Conservation (phyloP, 2,113 vertebrate species). For the Pygoscelis adeliae region DNA sequence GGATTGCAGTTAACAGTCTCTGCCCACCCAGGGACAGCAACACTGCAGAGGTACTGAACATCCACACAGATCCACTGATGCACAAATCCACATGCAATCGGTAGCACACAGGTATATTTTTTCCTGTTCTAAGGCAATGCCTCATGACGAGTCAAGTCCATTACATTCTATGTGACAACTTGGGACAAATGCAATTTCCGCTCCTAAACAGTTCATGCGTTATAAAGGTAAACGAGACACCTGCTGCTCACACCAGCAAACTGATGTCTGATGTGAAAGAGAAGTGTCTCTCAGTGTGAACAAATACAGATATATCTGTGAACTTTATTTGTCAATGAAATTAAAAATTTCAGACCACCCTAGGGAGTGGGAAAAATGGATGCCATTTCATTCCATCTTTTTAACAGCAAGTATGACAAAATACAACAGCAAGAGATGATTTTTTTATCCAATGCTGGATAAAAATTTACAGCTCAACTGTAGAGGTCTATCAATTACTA, state of each 20-base stretch:
- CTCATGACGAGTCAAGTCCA: neutral
- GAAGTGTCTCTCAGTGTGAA: neutral
- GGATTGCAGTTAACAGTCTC: neutral
- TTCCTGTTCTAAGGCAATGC: neutral
- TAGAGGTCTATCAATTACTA: neutral
- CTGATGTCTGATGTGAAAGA: neutral
- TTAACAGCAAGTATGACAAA: neutral
- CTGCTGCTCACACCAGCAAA: neutral
- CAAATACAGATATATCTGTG: neutral
- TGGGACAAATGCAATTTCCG: neutral
- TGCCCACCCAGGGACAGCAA: neutral
- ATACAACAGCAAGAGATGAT: neutral
- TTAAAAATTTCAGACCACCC: neutral
- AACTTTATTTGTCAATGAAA: neutral
- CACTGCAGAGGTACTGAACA: neutral
- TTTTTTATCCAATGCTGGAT: neutral
- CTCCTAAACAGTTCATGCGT: neutral
- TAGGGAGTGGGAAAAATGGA: neutral
- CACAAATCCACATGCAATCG: neutral
- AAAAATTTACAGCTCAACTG: neutral
- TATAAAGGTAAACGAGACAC: neutral
- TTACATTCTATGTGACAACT: neutral
- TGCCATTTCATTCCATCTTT: neutral
- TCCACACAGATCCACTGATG: neutral
- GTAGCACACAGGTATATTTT: neutral